Evolutionary conservation across 2,888 invertebrate species (phyloP), one percentile per base, ranked within the genome.

Genomic region (Euphydryas editha): DNA sequence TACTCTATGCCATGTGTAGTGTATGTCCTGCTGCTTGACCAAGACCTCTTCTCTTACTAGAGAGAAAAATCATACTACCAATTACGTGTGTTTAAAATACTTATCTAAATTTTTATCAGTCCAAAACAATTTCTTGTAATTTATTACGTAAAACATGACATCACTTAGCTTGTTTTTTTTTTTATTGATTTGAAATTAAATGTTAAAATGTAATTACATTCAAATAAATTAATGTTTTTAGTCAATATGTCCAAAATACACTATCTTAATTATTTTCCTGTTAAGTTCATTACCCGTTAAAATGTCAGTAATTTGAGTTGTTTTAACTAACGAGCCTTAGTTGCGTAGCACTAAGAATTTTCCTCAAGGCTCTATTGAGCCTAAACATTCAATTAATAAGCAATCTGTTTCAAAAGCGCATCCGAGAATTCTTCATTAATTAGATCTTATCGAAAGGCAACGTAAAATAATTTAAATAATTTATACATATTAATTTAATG

Each of bases 391-490:
- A 36, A 54, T 54, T 54, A 54, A 54, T 36, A 54, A 54, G 54
- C 54, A 54, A 54, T 54, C 36, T n/a, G 36, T 36, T 54, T 17
- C 54, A 36, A 54, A 54, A 54, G 36, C n/a, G 30, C 54, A 54
- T 54, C 54, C 54, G 21, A 54, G 54, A 36, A 54, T 51, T 24
- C 49, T 13, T 51, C 46, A 18, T 18, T 15, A 47, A 47, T 47
- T 21, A 7, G 54, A 54, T 54, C 54, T 54, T 54, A 54, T 54
- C 54, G 30, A 4, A 7, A 51, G 17, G 17, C 24, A n/a, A 2
- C 36, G 30, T 54, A 30, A n/a, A 54, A 54, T 51, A 13, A 51
- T 36, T 54, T 21, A 54, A 54, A 54, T 54, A 54, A 54, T 54
- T 17, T 36, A 36, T 4, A 17, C 54, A n/a, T 7, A 54, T 30